Evolutionary conservation across 2,113 vertebrate species (phyloP).

Genomic region (Syngnathus scovelli): DNA sequence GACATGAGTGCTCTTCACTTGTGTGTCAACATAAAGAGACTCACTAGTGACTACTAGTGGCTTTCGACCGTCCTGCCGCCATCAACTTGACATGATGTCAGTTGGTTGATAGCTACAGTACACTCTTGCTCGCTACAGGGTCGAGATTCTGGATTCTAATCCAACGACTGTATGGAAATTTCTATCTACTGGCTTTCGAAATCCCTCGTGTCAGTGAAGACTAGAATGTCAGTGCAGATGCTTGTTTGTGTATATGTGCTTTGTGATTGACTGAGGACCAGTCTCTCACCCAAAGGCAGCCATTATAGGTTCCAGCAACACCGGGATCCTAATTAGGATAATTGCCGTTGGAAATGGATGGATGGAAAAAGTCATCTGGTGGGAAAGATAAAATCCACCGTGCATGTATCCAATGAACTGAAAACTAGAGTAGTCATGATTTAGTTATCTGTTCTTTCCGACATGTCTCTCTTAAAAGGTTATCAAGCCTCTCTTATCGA

Average conservation of each 20-base stretch:
- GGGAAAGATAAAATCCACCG: neutral
- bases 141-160: neutral
- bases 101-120: neutral
- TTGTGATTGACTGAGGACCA: neutral
- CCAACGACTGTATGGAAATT: neutral
- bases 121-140: too few relatives aligned
- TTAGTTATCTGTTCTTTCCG: neutral
- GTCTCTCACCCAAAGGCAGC: neutral
- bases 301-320: too few relatives aligned
- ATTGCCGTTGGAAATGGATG: neutral
- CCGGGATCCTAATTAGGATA: neutral
- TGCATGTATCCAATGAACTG: neutral
- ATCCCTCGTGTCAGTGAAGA: neutral
- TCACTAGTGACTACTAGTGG: neutral
- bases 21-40: slow-evolving; percentile 6
- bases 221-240: neutral
- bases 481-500: slow-evolving; percentile 54
- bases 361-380: neutral
- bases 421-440: neutral
- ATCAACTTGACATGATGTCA: neutral
- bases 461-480: slow-evolving; percentile 28
- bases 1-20: slow-evolving; percentile 32
- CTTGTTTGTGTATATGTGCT: neutral
- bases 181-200: neutral
- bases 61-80: neutral